Conservation (phyloP, 2,888 invertebrate genomes). For the Chelonus formosanus region DNA sequence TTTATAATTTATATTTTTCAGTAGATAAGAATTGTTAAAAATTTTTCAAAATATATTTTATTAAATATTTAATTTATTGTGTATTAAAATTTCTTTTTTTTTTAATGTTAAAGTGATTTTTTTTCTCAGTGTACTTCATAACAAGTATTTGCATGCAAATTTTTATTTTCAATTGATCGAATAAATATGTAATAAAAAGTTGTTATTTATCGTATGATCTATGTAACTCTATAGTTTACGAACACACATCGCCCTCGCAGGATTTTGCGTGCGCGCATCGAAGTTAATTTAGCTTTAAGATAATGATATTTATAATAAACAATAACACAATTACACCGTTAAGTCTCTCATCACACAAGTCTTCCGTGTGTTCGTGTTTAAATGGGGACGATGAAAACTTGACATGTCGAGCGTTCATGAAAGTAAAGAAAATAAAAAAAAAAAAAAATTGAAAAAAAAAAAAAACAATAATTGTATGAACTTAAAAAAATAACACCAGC, state of each 20-base stretch:
- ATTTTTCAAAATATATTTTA: too few species aligned
- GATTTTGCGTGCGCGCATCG: background rate
- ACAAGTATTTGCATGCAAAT: too few species aligned
- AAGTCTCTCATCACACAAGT: constrained; percentile 49
- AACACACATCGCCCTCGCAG: constrained; percentile 14
- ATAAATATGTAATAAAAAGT: constrained; percentile 1
- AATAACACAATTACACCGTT: constrained; percentile 31
- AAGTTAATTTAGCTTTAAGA: constrained; percentile 31
- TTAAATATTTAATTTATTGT: too few species aligned
- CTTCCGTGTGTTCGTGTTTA: constrained; percentile 29
- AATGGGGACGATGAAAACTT: too few species aligned
- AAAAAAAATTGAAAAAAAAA: background rate
- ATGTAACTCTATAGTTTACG: constrained; percentile 2
- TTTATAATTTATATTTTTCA: too few species aligned
- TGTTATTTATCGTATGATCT: background rate
- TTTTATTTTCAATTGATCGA: constrained; percentile 1
- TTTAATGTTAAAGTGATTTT: too few species aligned
- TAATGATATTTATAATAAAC: constrained; percentile 26
- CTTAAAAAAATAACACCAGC: constrained; percentile 33
- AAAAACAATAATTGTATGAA: constrained; percentile 16
- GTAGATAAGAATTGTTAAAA: too few species aligned
- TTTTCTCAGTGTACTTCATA: too few species aligned
- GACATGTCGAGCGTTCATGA: too few species aligned
- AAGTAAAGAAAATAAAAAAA: too few species aligned
- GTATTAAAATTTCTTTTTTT: too few species aligned